These are phyloP conservation scores for Decapterus maruadsi DNA, from an alignment of 2,797 vertebrate species.

Conservation along the genomic window DNA sequence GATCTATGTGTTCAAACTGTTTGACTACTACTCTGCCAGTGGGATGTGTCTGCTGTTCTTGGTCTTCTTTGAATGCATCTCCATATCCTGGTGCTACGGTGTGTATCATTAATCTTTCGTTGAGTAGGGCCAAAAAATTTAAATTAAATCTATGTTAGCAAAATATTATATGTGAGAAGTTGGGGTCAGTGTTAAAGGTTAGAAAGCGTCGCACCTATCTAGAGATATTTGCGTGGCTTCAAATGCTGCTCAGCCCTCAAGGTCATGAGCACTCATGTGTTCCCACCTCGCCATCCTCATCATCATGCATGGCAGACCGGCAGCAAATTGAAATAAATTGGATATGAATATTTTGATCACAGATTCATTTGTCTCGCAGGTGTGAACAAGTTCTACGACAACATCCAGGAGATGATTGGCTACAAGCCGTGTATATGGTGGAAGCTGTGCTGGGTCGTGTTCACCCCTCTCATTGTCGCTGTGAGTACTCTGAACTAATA, in stretches of 20 bases:
- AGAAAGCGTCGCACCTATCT: constrained; percentile 29
- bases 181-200: constrained; percentile 16
- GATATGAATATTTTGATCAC: constrained; percentile 72
- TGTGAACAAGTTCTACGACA: constrained; percentile 98
- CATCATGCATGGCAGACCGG: constrained; percentile 64
- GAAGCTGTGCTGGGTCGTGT: constrained; percentile 98
- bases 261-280: constrained; percentile 58
- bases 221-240: constrained; percentile 35
- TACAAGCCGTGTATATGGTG: constrained; percentile 98
- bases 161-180: neutral
- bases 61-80: constrained; percentile 99
- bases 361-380: constrained; percentile 84
- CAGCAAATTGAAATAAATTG: constrained; percentile 75
- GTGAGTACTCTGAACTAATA: constrained; percentile 86
- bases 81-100: constrained; percentile 99
- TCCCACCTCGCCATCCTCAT: constrained; percentile 61
- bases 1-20: constrained; percentile 98
- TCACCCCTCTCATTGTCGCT: constrained; percentile 96
- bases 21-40: constrained; percentile 98
- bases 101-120: constrained; percentile 66
- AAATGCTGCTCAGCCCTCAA: constrained; percentile 61
- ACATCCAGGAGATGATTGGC: constrained; percentile 99
- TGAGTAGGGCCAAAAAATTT: neutral
- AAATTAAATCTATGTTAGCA: neutral
- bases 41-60: constrained; percentile 98